Evolutionary conservation across 2,888 invertebrate species (phyloP).

Genomic region (Mellilla xanthometata): DNA sequence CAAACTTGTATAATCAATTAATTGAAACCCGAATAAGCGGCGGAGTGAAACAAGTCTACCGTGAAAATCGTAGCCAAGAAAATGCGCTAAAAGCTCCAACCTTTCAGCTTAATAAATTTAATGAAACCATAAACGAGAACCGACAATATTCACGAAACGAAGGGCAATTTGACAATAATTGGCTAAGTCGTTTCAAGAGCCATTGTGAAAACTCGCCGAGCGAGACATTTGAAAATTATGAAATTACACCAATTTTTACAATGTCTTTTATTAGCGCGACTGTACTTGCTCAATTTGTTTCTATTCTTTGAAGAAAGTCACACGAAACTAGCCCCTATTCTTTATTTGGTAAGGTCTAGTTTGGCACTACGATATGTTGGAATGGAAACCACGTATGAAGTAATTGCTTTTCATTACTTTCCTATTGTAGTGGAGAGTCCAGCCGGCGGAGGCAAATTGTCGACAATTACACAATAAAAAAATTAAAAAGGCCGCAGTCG

Average conservation of each 20-base stretch:
- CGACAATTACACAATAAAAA: constrained; percentile 78
- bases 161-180: constrained; percentile 28
- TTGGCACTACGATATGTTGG: constrained; percentile 33
- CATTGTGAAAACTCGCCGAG: constrained; percentile 23
- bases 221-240: constrained; percentile 61
- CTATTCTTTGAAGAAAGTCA: constrained; percentile 56
- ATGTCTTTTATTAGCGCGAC: constrained; percentile 75
- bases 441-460: constrained; percentile 58
- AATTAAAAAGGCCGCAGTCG: constrained; percentile 59
- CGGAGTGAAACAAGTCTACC: not conserved
- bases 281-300: constrained; percentile 71
- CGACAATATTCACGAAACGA: constrained; percentile 10
- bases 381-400: constrained; percentile 75
- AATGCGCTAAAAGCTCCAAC: constrained; percentile 2
- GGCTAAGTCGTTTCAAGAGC: constrained; percentile 12
- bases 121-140: constrained; percentile 11
- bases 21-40: too few relatives aligned
- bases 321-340: constrained; percentile 36
- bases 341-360: constrained; percentile 35
- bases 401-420: constrained; percentile 80
- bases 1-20: too few relatives aligned
- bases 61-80: not conserved
- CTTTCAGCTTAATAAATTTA: constrained; percentile 8
- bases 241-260: constrained; percentile 78
- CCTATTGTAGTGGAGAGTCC: constrained; percentile 63